phyloP scores from a whole-genome alignment of 2,888 invertebrate genomes.

The Clitarchus hookeri region DNA sequence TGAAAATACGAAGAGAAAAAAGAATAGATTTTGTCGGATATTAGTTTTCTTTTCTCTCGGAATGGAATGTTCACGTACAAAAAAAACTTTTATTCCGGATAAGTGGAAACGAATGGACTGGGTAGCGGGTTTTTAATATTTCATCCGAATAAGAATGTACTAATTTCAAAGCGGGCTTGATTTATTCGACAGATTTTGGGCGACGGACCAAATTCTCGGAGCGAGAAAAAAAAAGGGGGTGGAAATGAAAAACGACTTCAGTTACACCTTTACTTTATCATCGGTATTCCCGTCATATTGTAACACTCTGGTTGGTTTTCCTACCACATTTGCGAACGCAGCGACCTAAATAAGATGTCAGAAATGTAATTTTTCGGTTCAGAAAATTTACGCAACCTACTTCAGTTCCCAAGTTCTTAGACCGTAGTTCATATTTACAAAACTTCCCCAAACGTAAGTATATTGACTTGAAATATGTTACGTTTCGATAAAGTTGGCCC shows the following conservation, averaged over 20 bases:
- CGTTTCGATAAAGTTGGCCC: no score
- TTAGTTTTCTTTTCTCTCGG: slow-evolving; percentile 9
- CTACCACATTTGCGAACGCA: not conserved
- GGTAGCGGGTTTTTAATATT: slow-evolving; percentile 20
- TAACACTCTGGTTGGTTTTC: not conserved
- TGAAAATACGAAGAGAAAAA: not conserved
- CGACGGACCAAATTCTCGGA: slow-evolving; percentile 8
- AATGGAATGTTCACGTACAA: not conserved
- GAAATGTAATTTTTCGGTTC: not conserved
- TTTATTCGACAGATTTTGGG: slow-evolving; percentile 17
- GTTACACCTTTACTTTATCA: slow-evolving; percentile 14
- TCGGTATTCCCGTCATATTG: not conserved
- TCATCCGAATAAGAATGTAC: slow-evolving; percentile 23
- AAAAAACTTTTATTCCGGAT: not conserved
- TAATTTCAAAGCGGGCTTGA: slow-evolving; percentile 19
- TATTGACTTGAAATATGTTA: no score
- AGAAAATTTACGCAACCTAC: not conserved
- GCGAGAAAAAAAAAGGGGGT: not conserved
- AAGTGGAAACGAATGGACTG: not conserved
- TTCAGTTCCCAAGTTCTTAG: not conserved
- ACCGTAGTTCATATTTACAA: no score
- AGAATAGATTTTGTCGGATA: not conserved
- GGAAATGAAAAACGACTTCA: not conserved
- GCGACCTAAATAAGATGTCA: not conserved
- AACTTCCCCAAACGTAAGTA: no score